Conservation (phyloP, 2,888 invertebrate genomes). For the Campoplex capitator region DNA sequence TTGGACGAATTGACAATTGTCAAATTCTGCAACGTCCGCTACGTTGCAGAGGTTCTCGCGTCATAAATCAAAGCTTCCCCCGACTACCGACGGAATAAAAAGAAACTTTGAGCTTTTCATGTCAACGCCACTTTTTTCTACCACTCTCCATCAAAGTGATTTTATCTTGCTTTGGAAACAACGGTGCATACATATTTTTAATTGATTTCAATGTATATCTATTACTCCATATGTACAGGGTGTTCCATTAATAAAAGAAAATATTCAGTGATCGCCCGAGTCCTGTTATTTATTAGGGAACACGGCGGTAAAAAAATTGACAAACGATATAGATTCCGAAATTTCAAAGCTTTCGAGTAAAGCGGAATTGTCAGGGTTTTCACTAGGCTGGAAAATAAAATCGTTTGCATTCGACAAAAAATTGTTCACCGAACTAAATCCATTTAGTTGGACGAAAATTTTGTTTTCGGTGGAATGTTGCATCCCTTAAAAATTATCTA, state of each 20-base stretch:
- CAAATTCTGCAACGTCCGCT: neutral
- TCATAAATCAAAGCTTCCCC: neutral
- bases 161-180: conserved; percentile 42
- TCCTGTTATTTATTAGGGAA: too few species aligned
- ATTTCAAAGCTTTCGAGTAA: too few species aligned
- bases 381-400: too few species aligned
- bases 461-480: too few species aligned
- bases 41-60: neutral
- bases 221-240: neutral
- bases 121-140: conserved; percentile 28
- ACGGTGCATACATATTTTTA: conserved; percentile 46
- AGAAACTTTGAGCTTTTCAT: conserved; percentile 35
- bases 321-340: too few species aligned
- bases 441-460: too few species aligned
- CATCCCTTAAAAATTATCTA: too few species aligned
- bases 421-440: too few species aligned
- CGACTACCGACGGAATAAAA: neutral
- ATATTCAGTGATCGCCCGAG: too few species aligned
- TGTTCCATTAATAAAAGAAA: neutral
- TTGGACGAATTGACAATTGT: neutral
- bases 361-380: too few species aligned
- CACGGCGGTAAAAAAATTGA: too few species aligned
- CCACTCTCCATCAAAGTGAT: conserved; percentile 6
- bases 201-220: conserved; percentile 55
- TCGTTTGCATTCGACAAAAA: too few species aligned